Conservation (phyloP, 30 jellyfish, hydroid and myxozoan species). For the Hydractinia echinata region DNA sequence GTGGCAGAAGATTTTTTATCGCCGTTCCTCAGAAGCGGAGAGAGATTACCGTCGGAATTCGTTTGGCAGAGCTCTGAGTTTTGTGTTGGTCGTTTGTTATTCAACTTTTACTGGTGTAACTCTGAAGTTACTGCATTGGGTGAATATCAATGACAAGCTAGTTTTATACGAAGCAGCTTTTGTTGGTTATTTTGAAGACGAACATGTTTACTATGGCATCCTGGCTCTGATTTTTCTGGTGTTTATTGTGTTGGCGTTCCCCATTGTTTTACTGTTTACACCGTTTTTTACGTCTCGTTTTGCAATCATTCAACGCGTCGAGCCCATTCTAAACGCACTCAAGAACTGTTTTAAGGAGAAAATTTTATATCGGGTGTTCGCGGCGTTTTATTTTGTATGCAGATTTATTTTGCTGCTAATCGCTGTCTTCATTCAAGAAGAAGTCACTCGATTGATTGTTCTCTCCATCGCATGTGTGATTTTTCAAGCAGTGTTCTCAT, state of each 20-base stretch:
- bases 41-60: conserved; percentile 43
- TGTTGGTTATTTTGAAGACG: conserved; percentile 42
- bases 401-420: conserved; percentile 54
- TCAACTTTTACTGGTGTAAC: conserved; percentile 79
- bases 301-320: conserved; percentile 45
- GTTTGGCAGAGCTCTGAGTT: conserved; percentile 86
- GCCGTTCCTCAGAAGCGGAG: conserved; percentile 11
- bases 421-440: conserved; percentile 50
- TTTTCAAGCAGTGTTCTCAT: conserved; percentile 53
- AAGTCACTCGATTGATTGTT: conserved; percentile 53
- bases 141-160: conserved; percentile 37
- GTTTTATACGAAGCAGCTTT: conserved; percentile 53
- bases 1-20: conserved; percentile 45
- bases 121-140: conserved; percentile 55
- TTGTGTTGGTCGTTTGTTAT: conserved; percentile 66
- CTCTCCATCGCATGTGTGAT: conserved; percentile 54
- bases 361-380: conserved; percentile 41
- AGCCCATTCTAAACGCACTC: conserved; percentile 55
- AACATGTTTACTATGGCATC: conserved; percentile 51
- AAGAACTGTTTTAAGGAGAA: conserved; percentile 54
- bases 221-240: conserved; percentile 51
- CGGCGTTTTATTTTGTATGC: conserved; percentile 77
- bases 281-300: conserved; percentile 52
- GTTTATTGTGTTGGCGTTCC: conserved; percentile 63
- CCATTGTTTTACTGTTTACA: conserved; percentile 66